Evolutionary conservation across 2,797 vertebrate genomes (phyloP).

Genomic region (Rhyacichthys aspro): DNA sequence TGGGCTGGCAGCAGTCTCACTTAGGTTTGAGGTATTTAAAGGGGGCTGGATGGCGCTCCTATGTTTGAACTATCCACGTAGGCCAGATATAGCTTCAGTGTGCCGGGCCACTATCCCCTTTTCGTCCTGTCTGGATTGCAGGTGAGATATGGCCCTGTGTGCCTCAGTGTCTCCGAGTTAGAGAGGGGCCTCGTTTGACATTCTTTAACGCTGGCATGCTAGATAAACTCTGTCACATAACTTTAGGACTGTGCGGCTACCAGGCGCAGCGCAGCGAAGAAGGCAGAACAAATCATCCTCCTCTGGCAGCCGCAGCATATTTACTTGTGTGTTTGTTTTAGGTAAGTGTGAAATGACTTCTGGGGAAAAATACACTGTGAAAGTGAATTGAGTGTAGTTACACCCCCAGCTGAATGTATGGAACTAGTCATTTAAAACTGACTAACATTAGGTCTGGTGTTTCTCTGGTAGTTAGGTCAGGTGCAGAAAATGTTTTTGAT

Average conservation of each 20-base stretch:
- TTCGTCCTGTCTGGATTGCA: constrained; percentile 54
- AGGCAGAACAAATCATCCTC: constrained; percentile 13
- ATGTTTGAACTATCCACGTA: constrained; percentile 63
- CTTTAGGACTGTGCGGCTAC: constrained; percentile 13
- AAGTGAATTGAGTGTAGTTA: not conserved
- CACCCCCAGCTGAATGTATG: not conserved
- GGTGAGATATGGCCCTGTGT: constrained; percentile 48
- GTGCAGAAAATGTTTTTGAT: constrained; percentile 8
- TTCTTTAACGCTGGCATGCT: constrained; percentile 58
- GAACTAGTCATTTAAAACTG: constrained; percentile 1
- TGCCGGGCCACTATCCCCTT: constrained; percentile 20
- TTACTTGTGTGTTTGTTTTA: constrained; percentile 27
- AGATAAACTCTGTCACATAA: constrained; percentile 49
- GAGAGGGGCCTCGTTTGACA: constrained; percentile 45
- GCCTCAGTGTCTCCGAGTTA: constrained; percentile 37
- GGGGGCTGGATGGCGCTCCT: constrained; percentile 34
- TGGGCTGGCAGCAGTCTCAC: constrained; percentile 40
- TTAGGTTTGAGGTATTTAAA: constrained; percentile 64
- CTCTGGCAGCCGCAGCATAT: constrained; percentile 6
- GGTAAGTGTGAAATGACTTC: constrained; percentile 25
- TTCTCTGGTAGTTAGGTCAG: constrained; percentile 5
- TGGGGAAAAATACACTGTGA: not conserved
- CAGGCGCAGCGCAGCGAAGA: constrained; percentile 24
- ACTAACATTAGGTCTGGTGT: constrained; percentile 10
- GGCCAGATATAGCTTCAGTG: constrained; percentile 52